phyloP scores from a whole-genome alignment of 2,113 vertebrate genomes.

The Mustelus asterias region DNA sequence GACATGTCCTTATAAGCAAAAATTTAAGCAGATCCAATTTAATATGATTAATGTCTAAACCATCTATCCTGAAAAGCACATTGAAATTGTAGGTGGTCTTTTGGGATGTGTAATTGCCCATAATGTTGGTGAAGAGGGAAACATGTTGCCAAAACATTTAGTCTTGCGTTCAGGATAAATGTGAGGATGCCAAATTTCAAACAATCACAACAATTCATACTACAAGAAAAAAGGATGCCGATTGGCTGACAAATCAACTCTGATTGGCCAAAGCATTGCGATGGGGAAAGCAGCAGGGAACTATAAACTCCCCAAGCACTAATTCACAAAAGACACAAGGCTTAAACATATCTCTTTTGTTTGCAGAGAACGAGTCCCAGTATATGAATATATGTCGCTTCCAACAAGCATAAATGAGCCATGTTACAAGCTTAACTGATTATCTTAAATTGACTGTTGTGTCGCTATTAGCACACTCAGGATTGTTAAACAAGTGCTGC shows the following conservation, averaged over 20 bases:
- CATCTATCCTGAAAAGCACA: neutral
- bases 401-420: neutral
- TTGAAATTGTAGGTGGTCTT: neutral
- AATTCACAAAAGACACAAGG: neutral
- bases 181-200: neutral
- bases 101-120: neutral
- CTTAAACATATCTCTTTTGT: neutral
- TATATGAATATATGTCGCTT: neutral
- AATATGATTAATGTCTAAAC: neutral
- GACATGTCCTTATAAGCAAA: neutral
- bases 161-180: neutral
- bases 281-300: neutral
- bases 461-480: neutral
- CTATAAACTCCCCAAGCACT: neutral
- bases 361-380: too few species aligned
- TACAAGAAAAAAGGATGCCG: neutral
- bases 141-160: neutral
- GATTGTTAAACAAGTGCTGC: neutral
- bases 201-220: neutral
- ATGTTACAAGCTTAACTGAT: neutral
- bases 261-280: neutral
- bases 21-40: neutral
- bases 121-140: neutral
- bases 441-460: neutral
- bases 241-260: neutral